These are phyloP conservation scores for Mimachlamys varia DNA, from an alignment of 2,888 invertebrate species.

Conservation along the genomic window DNA sequence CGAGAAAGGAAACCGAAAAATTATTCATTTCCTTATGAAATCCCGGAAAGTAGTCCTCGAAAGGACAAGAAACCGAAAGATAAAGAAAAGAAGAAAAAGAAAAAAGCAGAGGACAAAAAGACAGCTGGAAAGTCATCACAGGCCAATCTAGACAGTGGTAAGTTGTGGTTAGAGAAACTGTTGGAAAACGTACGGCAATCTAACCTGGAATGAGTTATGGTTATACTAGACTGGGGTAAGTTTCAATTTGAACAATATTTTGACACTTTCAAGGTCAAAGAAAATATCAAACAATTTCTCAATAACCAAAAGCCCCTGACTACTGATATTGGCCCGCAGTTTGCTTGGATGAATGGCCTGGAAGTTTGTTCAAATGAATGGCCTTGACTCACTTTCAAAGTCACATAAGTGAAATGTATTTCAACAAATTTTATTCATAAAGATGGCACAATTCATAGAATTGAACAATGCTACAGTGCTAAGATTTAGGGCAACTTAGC, in stretches of 20 bases:
- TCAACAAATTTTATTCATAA: too few species aligned
- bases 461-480: too few species aligned
- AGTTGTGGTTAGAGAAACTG: background rate
- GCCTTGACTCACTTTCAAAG: too few species aligned
- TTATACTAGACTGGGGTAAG: background rate
- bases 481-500: too few species aligned
- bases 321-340: too few species aligned
- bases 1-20: slow-evolving; percentile 37
- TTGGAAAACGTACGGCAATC: background rate
- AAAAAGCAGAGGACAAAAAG: slow-evolving; percentile 42
- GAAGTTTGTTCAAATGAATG: too few species aligned
- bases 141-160: background rate
- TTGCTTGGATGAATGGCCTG: too few species aligned
- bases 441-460: too few species aligned
- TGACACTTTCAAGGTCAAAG: too few species aligned
- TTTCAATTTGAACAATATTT: background rate
- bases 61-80: slow-evolving; percentile 37
- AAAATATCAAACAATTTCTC: too few species aligned
- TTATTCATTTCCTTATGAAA: slow-evolving; percentile 37
- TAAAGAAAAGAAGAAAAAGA: slow-evolving; percentile 48
- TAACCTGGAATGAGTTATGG: background rate
- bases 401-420: too few species aligned
- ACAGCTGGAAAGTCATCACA: slow-evolving; percentile 47
- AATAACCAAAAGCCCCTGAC: too few species aligned
- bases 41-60: slow-evolving; percentile 38